Evolutionary conservation across 1,140 invertebrate species (phyloP).

Genomic region (Bombyx mandarina): DNA sequence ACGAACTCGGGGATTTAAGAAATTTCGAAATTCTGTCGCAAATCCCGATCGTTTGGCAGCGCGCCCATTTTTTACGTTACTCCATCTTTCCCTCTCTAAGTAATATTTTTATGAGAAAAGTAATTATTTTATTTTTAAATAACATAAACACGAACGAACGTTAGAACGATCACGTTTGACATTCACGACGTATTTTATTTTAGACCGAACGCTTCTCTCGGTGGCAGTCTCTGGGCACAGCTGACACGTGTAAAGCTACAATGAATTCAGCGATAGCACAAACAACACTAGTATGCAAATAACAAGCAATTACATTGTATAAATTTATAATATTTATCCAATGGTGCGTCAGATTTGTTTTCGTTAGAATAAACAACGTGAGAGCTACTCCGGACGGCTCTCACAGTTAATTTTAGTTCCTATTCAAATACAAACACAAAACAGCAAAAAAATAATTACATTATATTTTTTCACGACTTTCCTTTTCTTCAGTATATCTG

Average conservation of each 20-base stretch:
- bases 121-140: conserved; percentile 38
- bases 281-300: conserved; percentile 1
- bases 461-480: no score
- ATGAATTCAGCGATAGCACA: neutral
- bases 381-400: no score
- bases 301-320: neutral
- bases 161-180: neutral
- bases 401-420: no score
- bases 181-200: neutral
- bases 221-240: conserved; percentile 1
- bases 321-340: no score
- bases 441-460: no score
- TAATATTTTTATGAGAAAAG: conserved; percentile 49
- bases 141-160: conserved; percentile 15
- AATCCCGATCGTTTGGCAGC: conserved; percentile 39
- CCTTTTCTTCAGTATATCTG: no score
- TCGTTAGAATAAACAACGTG: no score
- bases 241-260: neutral
- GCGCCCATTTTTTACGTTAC: conserved; percentile 38
- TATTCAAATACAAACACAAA: no score
- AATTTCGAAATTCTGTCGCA: no score
- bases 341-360: no score
- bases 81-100: conserved; percentile 36
- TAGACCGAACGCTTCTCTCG: neutral
- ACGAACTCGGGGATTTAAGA: neutral